These are phyloP conservation scores for Drosophila rufa DNA, from an alignment of 1,140 invertebrate genomes.

Conservation along the genomic window DNA sequence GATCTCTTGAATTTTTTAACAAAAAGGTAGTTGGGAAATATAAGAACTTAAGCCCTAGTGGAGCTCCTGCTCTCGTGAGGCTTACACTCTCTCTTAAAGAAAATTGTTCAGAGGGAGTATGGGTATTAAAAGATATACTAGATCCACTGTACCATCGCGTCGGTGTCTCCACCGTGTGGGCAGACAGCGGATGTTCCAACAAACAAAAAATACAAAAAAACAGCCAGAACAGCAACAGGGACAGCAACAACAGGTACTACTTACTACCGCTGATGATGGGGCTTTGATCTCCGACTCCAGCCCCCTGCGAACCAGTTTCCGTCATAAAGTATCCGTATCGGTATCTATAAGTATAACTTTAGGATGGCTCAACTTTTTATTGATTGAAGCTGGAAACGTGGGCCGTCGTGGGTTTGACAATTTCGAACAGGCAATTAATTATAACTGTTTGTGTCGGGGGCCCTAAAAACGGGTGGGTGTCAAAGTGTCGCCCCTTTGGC, in stretches of 20 bases:
- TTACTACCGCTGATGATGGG: slow-evolving; percentile 65
- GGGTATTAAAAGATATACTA: not conserved
- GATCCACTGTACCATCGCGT: slow-evolving; percentile 53
- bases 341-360: slow-evolving; percentile 56
- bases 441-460: slow-evolving; percentile 68
- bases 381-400: slow-evolving; percentile 57
- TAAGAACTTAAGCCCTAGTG: not conserved
- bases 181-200: slow-evolving; percentile 60
- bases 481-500: slow-evolving; percentile 35
- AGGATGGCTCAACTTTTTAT: slow-evolving; percentile 55
- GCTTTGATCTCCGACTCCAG: slow-evolving; percentile 66
- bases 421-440: slow-evolving; percentile 79
- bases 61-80: too few species aligned
- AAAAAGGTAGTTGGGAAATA: not conserved
- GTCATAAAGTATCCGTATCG: slow-evolving; percentile 65
- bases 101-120: not conserved
- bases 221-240: slow-evolving; percentile 25
- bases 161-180: slow-evolving; percentile 44
- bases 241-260: slow-evolving; percentile 38
- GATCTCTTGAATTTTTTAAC: too few species aligned
- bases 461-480: slow-evolving; percentile 64
- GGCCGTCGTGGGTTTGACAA: slow-evolving; percentile 67
- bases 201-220: not conserved
- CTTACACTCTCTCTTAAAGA: not conserved
- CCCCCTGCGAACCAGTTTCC: slow-evolving; percentile 65